Percentiles rank a stretch among this genome's conserved stretches.
phyloP scores from a whole-genome alignment of 2,113 vertebrate genomes.

The Corythornis madagascariensis region DNA sequence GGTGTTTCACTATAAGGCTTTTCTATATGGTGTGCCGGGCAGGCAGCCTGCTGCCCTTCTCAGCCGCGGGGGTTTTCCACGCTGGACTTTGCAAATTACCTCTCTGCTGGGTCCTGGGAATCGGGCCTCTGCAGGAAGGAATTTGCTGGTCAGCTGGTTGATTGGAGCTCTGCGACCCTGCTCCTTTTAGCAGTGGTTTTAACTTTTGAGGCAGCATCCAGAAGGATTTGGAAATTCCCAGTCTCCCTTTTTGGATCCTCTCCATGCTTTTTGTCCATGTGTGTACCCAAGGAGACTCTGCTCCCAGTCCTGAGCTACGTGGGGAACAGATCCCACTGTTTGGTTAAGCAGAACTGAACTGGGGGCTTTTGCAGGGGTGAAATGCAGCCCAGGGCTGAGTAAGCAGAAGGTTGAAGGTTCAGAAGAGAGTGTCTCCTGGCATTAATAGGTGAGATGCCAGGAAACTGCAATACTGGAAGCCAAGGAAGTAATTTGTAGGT shows the following conservation, averaged over 20 bases:
- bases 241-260: not conserved
- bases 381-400: not conserved
- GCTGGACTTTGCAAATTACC: not conserved
- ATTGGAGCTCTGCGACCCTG: not conserved
- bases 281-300: not conserved
- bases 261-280: not conserved
- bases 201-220: not conserved
- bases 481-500: not conserved
- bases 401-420: not conserved
- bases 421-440: not conserved
- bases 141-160: slow-evolving; percentile 17
- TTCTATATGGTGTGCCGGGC: slow-evolving; percentile 26
- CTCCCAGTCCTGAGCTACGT: not conserved
- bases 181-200: slow-evolving; percentile 33
- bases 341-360: not conserved
- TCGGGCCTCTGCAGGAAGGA: slow-evolving; percentile 26
- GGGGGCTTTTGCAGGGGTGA: not conserved
- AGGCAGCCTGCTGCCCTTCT: not conserved
- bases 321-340: not conserved
- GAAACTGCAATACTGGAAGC: not conserved
- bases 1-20: rapidly evolving
- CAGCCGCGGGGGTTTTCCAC: slow-evolving; percentile 12
- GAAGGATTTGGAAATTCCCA: slow-evolving; percentile 60
- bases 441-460: rapidly evolving
- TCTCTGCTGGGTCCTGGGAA: not conserved